Evolutionary conservation across 2,888 invertebrate genomes (phyloP), one percentile per base, ranked within the genome.

Genomic region (Melanophora roralis): DNA sequence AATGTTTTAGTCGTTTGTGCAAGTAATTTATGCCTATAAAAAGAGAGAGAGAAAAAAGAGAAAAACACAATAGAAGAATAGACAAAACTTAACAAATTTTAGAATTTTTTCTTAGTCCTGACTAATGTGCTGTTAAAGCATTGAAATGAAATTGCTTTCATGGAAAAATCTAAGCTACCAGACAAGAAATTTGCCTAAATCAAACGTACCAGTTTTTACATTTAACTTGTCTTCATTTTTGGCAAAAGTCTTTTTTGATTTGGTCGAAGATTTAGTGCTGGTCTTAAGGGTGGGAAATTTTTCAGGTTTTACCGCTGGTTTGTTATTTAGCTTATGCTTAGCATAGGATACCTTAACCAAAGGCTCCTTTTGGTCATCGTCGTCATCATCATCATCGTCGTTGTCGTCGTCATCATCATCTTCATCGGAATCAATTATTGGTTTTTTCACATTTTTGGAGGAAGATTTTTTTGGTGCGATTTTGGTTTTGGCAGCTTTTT

Each of bases 181-280:
- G 93, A 94, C 94, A 91, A 93, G 93, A 93, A 92, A 93, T 92
- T 95, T 95, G 92, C 94, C 95, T 92, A 93, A 93, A 91, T 94
- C 95, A 91, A 94, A 94, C 93, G 94, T 94, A 93, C 95, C 95
- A 91, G 94, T 95, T 88, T 90, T 89, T 78, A 89, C 87, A 86
- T 89, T 90, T 84, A 87, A 85, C 85, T 88, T 89, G 1, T 86
- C 86, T 84, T 89, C 84, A 88, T 89, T 90, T 89, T 90, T 83
- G 87, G 85, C 76, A 89, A 88, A 83, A 90, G 88, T 85, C 90
- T 91, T 89, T 90, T 91, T 86, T 79, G 83, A 23, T 32, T 57
- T 69, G 64, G 69, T 23, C 12, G 82, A 8, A 8, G 74, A 82
- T 83, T 86, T 84, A 23, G 64, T 73, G 53, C 49, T 36, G 83